These are phyloP conservation scores for Embiotoca jacksoni DNA, from an alignment of 2,113 vertebrate genomes.

Conservation along the genomic window DNA sequence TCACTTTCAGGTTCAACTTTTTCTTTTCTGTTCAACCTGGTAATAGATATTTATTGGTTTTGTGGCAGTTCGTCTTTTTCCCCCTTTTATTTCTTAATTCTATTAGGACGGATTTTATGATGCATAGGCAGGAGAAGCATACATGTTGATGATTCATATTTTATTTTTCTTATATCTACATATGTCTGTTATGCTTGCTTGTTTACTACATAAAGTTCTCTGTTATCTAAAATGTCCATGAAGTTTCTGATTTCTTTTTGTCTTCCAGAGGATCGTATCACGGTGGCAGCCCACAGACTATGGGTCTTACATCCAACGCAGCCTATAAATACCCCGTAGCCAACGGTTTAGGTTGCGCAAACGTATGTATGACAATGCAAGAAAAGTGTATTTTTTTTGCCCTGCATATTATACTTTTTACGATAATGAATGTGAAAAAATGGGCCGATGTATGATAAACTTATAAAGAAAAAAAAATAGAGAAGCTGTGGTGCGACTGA, in stretches of 20 bases:
- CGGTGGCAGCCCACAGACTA: conserved; percentile 85
- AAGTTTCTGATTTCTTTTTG: conserved; percentile 20
- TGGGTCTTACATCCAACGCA: conserved; percentile 88
- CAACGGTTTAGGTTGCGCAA: conserved; percentile 86
- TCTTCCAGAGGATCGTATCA: conserved; percentile 92
- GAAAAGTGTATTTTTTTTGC: background rate
- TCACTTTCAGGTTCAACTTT: conserved; percentile 88
- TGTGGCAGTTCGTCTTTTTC: too few relatives aligned
- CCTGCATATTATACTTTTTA: background rate
- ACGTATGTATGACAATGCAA: conserved; percentile 62
- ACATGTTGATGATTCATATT: too few relatives aligned
- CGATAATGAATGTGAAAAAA: conserved; percentile 1
- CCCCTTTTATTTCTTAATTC: background rate
- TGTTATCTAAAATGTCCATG: background rate
- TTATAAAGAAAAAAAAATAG: background rate
- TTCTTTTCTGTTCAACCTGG: background rate
- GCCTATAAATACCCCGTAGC: conserved; percentile 86
- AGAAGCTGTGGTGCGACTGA: background rate
- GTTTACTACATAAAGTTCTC: background rate
- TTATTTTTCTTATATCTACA: too few relatives aligned
- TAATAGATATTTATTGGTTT: too few relatives aligned
- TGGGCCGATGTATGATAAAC: background rate
- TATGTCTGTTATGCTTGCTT: background rate
- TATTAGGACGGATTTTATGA: background rate
- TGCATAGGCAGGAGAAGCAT: background rate